Base-by-base conservation (phyloP, 2,888 invertebrate species). In the Biston betularia region DNA sequence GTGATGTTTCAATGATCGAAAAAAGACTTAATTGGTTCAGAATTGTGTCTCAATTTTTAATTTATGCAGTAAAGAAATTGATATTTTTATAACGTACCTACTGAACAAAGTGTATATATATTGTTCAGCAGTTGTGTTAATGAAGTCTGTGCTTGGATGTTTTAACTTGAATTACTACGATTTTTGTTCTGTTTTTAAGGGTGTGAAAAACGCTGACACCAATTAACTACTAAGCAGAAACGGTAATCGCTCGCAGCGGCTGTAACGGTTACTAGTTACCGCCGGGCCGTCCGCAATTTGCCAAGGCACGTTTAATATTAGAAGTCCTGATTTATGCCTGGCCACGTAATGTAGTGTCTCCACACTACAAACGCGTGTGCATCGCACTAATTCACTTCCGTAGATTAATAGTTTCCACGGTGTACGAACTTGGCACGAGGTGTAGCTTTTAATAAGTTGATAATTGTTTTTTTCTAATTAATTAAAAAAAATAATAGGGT, bases 291-390 rank as follows among this genome's bases (percentile, higher is more conserved):
- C 82, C 83, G 87, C 91, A 92, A 92, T 92, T 92, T 91, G 90
- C 86, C 85, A 92, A 93, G 92, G 92, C 93, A 90, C 89, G 94
- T 93, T 93, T 94, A 94, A 94, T 94, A 94, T 94, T 94, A 94
- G 94, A 94, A 93, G 91, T 89, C 89, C 90, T 93, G 93, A 94
- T 94, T 94, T 94, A 94, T 92, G 88, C 75, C 89, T 87, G 83
- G 87, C 89, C 88, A 87, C 87, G 86, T 94, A 93, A 93, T 93
- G 92, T 92, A 93, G 92, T 93, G 91, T 92, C 93, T 87, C 89
- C 86, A 87, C 89, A 87, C 89, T 89, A 87, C 89, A 87, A 89
- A 91, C 90, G 90, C 87, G 89, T 89, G 88, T 86, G 89, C 88
- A 86, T 84, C 83, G 86, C 88, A 90, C 89, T 92, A 92, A 91